Evolutionary conservation across 1,140 invertebrate species (phyloP), one percentile per base, ranked within the genome.

Genomic region (Trichonephila clavata): DNA sequence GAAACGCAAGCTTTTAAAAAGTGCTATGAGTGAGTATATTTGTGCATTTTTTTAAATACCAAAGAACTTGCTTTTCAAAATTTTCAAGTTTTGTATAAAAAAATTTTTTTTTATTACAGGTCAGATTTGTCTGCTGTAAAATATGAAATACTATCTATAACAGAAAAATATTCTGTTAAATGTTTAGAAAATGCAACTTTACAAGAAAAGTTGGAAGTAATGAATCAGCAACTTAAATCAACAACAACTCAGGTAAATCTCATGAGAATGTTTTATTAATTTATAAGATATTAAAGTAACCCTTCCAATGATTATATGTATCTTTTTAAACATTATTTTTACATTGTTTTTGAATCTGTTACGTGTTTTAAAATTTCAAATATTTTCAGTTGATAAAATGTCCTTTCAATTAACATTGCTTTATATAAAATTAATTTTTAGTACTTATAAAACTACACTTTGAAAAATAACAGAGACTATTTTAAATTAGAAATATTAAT

Each of bases 121-220:
- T 97, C 97, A 95, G 98, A 98, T 95, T 97, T 98, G 96, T 97
- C 98, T 95, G 97, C 98, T 95, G 97, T 98, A 86, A 97, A 98
- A 94, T 97, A 97, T 94, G 98, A 99, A 95, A 98, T 99, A 95
- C 96, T 98, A 32, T 98, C 98, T 21, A 96, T 99, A 83, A 98
- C 98, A 1, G 97, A 98, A 94, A 98, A 98, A 95, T 98, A 99
- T 96, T 98, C 98, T 1, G 97, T 98, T 16, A 99, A 99, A 95
- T 99, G 98, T 96, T 97, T 99, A 81, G 98, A 99, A 95, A 98
- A 98, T 20, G 98, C 98, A 1, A 97, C 97, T 32, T 95, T 98
- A 68, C 98, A 98, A 95, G 98, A 98, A 95, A 97, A 98, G 95
- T 96, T 98, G 39, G 97, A 97, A 86, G 96, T 96, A 57, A 96